phyloP scores from a whole-genome alignment of 2,888 invertebrate genomes.

The Mimumesa dahlbomi region DNA sequence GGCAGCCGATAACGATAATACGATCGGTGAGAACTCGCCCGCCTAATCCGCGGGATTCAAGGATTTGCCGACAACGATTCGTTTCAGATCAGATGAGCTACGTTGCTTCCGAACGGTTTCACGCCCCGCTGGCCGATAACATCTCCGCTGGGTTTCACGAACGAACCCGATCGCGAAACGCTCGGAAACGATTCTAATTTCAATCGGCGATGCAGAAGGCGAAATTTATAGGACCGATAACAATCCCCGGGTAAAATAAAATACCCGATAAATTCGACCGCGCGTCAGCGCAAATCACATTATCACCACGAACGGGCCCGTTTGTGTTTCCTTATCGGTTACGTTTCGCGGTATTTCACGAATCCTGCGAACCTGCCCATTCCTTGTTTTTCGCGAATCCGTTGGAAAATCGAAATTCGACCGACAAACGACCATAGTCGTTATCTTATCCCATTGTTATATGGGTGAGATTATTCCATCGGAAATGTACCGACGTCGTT shows the following conservation, averaged over 20 bases:
- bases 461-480: no score
- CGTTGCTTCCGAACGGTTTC: conserved; percentile 1
- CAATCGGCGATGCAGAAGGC: background rate
- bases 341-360: background rate
- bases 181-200: background rate
- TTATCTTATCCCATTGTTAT: conserved; percentile 34
- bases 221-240: background rate
- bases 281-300: background rate
- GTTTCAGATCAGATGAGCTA: conserved; percentile 5
- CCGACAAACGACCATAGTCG: background rate
- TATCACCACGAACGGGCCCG: no score
- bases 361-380: background rate
- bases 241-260: conserved; percentile 8
- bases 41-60: conserved; percentile 8
- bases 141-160: background rate
- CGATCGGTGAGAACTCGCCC: background rate
- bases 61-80: conserved; percentile 14
- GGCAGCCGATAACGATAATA: conserved; percentile 6
- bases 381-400: background rate
- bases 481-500: conserved; percentile 5
- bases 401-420: conserved; percentile 24
- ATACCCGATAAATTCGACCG: conserved; percentile 12
- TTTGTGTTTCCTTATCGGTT: background rate
- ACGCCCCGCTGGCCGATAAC: background rate
- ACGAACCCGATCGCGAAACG: background rate